These are phyloP conservation scores for Coregonus sp. DNA, from an alignment of 2,797 vertebrate genomes.

Conservation along the genomic window DNA sequence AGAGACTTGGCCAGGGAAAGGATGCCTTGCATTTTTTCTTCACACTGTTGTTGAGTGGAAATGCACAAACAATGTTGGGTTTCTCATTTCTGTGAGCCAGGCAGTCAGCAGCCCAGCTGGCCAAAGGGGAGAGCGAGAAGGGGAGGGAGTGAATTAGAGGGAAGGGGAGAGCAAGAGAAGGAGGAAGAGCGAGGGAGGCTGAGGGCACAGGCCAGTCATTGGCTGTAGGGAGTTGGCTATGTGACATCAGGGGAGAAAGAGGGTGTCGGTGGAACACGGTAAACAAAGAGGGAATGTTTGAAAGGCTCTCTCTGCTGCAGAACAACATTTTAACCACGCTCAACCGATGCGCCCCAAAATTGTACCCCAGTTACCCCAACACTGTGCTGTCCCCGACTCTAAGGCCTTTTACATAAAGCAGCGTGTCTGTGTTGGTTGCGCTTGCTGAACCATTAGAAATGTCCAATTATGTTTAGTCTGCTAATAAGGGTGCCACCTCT, in stretches of 20 bases:
- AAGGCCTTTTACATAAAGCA: background rate
- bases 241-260: constrained; percentile 30
- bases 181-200: constrained; percentile 4
- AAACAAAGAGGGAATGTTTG: constrained; percentile 72
- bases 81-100: constrained; percentile 42
- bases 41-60: constrained; percentile 53
- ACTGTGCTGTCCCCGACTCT: background rate
- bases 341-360: background rate
- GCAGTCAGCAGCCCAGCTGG: constrained; percentile 47
- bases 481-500: background rate
- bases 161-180: constrained; percentile 25
- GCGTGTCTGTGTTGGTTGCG: background rate
- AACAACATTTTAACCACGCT: constrained; percentile 55
- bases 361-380: constrained; percentile 19
- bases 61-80: constrained; percentile 57
- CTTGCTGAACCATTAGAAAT: background rate
- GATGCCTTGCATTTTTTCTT: constrained; percentile 35
- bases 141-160: constrained; percentile 12
- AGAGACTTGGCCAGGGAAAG: constrained; percentile 32
- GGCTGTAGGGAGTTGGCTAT: constrained; percentile 30
- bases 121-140: constrained; percentile 38
- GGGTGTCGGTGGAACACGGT: constrained; percentile 68
- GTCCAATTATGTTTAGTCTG: background rate
- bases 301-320: constrained; percentile 68
- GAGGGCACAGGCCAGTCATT: background rate